A percentile compares a stretch with the other conserved stretches of the same genome.
Conservation (phyloP, 1,140 invertebrate genomes). For the Panagrolaimus sp. region DNA sequence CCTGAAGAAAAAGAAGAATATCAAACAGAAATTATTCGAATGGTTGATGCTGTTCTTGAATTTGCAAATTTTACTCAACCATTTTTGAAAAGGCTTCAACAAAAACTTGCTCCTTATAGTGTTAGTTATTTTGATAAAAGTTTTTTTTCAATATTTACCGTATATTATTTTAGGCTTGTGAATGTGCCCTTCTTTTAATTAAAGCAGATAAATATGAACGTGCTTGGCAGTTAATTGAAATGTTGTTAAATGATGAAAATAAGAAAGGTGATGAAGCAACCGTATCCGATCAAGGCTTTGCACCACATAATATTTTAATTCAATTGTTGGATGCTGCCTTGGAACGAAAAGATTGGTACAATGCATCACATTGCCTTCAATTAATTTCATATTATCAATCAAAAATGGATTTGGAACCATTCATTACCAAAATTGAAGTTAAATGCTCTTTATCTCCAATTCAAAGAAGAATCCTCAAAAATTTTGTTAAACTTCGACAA, state of each 20-base stretch:
- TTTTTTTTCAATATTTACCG: too few relatives aligned
- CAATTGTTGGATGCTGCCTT: neutral
- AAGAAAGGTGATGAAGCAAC: slow-evolving; percentile 12
- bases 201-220: neutral
- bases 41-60: slow-evolving; percentile 11
- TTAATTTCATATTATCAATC: neutral
- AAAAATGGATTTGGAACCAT: neutral
- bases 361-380: neutral
- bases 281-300: neutral
- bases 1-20: slow-evolving; percentile 19
- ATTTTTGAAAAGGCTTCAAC: neutral
- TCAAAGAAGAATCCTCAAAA: slow-evolving; percentile 4
- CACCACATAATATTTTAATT: neutral
- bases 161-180: neutral
- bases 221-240: neutral
- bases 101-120: neutral
- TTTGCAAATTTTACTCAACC: slow-evolving; percentile 11
- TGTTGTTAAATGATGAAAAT: neutral
- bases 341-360: neutral
- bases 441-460: neutral
- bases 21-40: neutral
- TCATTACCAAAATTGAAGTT: slow-evolving; percentile 10
- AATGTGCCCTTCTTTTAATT: neutral
- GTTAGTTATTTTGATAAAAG: neutral
- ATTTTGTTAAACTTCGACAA: slow-evolving; percentile 14